These are phyloP conservation scores for Porites lutea DNA, from an alignment of 64 coral and sea anemone genomes.

Conservation along the genomic window DNA sequence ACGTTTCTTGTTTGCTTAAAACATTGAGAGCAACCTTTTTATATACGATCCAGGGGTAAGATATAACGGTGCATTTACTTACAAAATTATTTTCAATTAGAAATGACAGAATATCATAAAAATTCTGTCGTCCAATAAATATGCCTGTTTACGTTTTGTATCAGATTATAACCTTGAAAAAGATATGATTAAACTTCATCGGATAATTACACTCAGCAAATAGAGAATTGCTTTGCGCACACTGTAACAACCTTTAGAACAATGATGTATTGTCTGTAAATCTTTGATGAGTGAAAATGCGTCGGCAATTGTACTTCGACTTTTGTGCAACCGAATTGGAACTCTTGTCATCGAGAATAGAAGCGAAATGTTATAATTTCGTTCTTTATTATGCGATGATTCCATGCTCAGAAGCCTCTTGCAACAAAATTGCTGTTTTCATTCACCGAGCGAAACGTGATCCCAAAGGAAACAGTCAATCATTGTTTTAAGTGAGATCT, in stretches of 20 bases:
- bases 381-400: background rate
- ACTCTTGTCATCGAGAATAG: background rate
- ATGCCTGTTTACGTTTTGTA: too few species aligned
- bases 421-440: background rate
- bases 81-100: too few species aligned
- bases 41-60: too few species aligned
- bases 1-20: too few species aligned
- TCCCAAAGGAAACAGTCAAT: conserved; percentile 23
- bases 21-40: too few species aligned
- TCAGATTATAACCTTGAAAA: too few species aligned
- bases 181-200: too few species aligned
- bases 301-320: background rate
- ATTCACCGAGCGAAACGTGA: conserved; percentile 12
- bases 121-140: too few species aligned
- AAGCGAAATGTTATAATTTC: background rate
- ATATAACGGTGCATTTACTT: too few species aligned
- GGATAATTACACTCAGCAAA: too few species aligned
- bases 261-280: conserved; percentile 23
- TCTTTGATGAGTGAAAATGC: background rate
- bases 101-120: too few species aligned
- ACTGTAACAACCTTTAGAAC: background rate
- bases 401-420: background rate
- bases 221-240: too few species aligned
- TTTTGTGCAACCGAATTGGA: background rate
- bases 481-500: conserved; percentile 24